A percentile compares a stretch with the other conserved stretches of the same genome.
These are phyloP conservation scores for Clanis bilineata DNA, from an alignment of 2,888 invertebrate genomes.

Conservation along the genomic window DNA sequence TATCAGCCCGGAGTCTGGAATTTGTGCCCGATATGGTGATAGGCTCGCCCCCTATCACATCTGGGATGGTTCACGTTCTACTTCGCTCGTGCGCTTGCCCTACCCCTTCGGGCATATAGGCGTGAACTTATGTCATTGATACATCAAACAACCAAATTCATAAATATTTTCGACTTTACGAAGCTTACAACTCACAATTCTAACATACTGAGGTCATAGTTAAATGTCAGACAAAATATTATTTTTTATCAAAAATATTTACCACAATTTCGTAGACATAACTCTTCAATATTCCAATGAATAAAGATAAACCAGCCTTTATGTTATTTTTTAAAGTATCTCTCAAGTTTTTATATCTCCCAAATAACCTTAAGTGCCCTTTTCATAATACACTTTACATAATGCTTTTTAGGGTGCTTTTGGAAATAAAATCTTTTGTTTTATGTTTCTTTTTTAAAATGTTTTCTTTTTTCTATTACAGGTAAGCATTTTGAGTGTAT, in stretches of 20 bases:
- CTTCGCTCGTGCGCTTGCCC: no score
- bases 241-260: neutral
- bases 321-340: neutral
- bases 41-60: no score
- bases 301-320: neutral
- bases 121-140: no score
- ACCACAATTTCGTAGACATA: neutral
- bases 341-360: neutral
- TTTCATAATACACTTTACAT: neutral
- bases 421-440: neutral
- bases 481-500: conserved; percentile 8
- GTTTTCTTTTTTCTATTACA: neutral
- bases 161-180: no score
- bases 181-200: no score
- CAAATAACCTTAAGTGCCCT: neutral
- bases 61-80: no score
- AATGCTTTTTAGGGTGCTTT: neutral
- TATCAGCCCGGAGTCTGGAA: no score
- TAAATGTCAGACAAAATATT: no score
- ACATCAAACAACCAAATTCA: no score
- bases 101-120: no score
- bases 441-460: neutral
- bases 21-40: no score
- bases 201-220: no score
- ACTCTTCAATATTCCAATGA: neutral